Conservation (phyloP, 2,797 vertebrate genomes). For the Rhinophrynus dorsalis region DNA sequence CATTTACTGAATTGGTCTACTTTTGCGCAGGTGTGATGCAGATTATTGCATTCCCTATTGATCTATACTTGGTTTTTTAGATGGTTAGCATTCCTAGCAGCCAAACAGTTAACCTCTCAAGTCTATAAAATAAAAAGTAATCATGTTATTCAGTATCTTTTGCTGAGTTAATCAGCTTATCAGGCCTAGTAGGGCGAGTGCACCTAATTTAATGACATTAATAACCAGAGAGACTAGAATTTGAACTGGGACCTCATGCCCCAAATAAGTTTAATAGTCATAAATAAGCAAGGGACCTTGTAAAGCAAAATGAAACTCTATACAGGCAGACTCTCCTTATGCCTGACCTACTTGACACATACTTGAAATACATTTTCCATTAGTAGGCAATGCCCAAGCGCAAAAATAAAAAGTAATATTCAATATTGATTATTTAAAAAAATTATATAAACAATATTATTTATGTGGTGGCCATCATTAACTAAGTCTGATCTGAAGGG, state of each 20-base stretch:
- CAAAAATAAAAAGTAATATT: constrained; percentile 14
- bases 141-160: too few relatives aligned
- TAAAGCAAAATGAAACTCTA: constrained; percentile 21
- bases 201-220: constrained; percentile 40
- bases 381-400: constrained; percentile 12
- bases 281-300: constrained; percentile 37
- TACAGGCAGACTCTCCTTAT: constrained; percentile 18
- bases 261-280: constrained; percentile 42
- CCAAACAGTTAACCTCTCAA: too few relatives aligned
- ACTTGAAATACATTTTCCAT: constrained; percentile 38
- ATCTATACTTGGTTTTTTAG: too few relatives aligned
- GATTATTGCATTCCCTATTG: too few relatives aligned
- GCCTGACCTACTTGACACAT: constrained; percentile 42
- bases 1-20: too few relatives aligned
- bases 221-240: constrained; percentile 42
- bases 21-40: too few relatives aligned
- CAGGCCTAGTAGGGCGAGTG: constrained; percentile 25
- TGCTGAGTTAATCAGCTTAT: constrained; percentile 25
- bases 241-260: constrained; percentile 39
- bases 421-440: constrained; percentile 35
- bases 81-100: too few relatives aligned
- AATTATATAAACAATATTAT: too few relatives aligned
- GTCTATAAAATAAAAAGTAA: too few relatives aligned
- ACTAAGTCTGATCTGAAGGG: too few relatives aligned
- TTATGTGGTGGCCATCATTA: too few relatives aligned